phyloP scores from a whole-genome alignment of 2,888 invertebrate genomes.

The Chloroclystis v-ata region DNA sequence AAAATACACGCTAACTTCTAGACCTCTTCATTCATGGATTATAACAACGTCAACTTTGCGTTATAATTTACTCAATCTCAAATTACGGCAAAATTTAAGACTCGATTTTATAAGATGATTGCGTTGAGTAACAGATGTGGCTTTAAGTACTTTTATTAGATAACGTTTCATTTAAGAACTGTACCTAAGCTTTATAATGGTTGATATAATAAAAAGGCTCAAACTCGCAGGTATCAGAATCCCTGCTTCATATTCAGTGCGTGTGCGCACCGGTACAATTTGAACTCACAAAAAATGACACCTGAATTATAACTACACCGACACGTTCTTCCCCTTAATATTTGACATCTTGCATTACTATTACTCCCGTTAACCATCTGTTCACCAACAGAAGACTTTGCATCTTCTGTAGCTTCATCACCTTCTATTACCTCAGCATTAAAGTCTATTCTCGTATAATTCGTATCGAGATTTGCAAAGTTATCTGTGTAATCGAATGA shows the following conservation, averaged over 20 bases:
- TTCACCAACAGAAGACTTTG: conserved; percentile 19
- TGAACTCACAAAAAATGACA: conserved; percentile 28
- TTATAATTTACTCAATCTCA: too few relatives aligned
- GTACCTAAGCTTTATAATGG: not conserved
- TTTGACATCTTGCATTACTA: conserved; percentile 44
- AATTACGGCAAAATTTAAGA: too few relatives aligned
- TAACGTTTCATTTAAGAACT: too few relatives aligned
- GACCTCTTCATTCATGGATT: too few relatives aligned
- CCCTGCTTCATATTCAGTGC: conserved; percentile 13
- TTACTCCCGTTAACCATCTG: conserved; percentile 45
- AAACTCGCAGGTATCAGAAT: conserved; percentile 14
- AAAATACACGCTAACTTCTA: too few relatives aligned
- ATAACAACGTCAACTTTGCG: too few relatives aligned
- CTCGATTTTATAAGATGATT: too few relatives aligned
- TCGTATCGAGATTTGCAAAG: conserved; percentile 21
- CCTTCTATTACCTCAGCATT: conserved; percentile 18
- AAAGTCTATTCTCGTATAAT: conserved; percentile 31
- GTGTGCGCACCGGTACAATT: conserved; percentile 21
- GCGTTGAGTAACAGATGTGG: too few relatives aligned
- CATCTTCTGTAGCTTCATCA: conserved; percentile 7
- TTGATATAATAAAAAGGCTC: not conserved
- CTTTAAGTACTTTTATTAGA: too few relatives aligned
- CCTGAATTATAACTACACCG: conserved; percentile 33
- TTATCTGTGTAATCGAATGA: conserved; percentile 37
- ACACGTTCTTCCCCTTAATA: conserved; percentile 38